A percentile compares a stretch with the other conserved stretches of the same genome.
Evolutionary conservation across 2,797 vertebrate genomes (phyloP).

Genomic region (Erethizon dorsatum): DNA sequence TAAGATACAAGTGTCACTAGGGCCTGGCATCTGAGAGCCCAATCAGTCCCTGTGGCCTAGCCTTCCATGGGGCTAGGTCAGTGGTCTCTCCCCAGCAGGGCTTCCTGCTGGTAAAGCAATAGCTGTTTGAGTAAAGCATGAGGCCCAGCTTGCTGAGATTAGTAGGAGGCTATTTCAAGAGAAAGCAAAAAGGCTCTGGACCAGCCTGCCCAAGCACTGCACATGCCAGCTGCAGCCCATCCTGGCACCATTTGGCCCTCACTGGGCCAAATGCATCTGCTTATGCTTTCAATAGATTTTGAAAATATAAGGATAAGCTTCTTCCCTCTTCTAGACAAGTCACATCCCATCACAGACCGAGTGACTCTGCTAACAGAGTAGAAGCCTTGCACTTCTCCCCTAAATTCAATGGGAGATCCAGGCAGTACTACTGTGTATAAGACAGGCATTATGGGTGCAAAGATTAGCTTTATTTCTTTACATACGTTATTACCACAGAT

Average conservation of each 20-base stretch:
- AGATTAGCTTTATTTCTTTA: not conserved
- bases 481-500: not conserved
- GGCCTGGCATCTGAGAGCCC: not conserved
- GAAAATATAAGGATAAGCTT: not conserved
- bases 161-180: not conserved
- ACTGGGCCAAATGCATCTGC: too few relatives aligned
- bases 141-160: not conserved
- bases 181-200: accelerated
- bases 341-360: not conserved
- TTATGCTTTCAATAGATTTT: not conserved
- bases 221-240: accelerated
- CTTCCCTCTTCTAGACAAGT: not conserved
- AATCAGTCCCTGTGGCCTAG: accelerated
- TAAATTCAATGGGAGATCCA: not conserved
- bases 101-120: not conserved
- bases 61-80: accelerated
- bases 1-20: not conserved
- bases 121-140: accelerated
- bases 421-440: not conserved
- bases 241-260: not conserved
- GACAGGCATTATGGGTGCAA: not conserved
- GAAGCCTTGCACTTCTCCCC: not conserved
- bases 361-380: not conserved
- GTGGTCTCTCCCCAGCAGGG: accelerated
- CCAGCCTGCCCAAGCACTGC: accelerated